Conservation (phyloP, 2,888 invertebrate species). For the Magallana nippona region DNA sequence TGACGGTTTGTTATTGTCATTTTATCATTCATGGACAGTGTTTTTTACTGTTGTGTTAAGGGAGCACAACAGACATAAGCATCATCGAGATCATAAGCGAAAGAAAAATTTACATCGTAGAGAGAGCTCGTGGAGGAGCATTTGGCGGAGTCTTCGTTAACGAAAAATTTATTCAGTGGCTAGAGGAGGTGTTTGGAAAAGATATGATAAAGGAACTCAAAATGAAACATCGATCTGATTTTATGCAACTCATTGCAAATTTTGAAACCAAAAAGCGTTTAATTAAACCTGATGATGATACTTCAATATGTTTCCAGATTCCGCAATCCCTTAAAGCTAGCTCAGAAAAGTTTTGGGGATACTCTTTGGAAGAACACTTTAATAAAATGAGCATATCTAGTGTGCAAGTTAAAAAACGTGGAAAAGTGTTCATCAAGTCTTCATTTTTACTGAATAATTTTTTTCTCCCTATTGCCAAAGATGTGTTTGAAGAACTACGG, state of each 20-base stretch:
- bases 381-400: background rate
- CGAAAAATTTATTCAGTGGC: constrained; percentile 4
- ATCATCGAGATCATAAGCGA: constrained; percentile 16
- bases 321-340: background rate
- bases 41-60: background rate
- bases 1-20: too few species aligned
- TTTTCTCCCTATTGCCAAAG: background rate
- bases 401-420: constrained; percentile 2
- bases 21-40: too few species aligned
- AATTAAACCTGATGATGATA: constrained; percentile 27
- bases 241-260: constrained; percentile 13
- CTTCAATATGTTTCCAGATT: background rate
- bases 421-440: background rate
- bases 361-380: background rate
- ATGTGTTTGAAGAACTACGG: constrained; percentile 14
- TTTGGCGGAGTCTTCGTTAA: constrained; percentile 42
- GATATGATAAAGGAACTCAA: constrained; percentile 34
- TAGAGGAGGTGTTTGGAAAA: constrained; percentile 34
- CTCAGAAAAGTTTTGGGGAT: background rate
- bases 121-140: constrained; percentile 37
- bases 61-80: constrained; percentile 45
- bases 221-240: constrained; percentile 33
- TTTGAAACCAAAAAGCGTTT: constrained; percentile 42
- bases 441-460: constrained; percentile 11
- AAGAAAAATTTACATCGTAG: constrained; percentile 39